phyloP scores from a whole-genome alignment of 2,797 vertebrate species.

The Tragelaphus eurycerus region DNA sequence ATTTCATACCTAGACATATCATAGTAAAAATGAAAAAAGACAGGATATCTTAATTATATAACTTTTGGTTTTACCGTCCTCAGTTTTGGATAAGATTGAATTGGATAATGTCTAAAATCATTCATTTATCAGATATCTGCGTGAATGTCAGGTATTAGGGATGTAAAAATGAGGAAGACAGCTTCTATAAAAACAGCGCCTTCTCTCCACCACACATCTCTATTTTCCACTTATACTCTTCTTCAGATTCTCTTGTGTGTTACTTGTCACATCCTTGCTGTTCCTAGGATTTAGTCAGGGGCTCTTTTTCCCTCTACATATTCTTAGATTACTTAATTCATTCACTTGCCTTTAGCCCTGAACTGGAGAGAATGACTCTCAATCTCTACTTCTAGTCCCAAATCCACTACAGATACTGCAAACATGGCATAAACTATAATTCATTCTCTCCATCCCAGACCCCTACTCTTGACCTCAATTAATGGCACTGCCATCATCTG shows the following conservation, averaged over 20 bases:
- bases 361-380: background rate
- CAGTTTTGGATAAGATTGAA: background rate
- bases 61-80: background rate
- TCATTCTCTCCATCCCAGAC: background rate
- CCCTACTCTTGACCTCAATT: background rate
- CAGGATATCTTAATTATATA: background rate
- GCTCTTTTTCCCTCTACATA: background rate
- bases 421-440: background rate
- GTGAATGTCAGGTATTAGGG: background rate
- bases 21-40: background rate
- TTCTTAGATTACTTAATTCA: background rate
- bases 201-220: background rate
- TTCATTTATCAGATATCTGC: background rate
- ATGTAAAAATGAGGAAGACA: background rate
- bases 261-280: background rate
- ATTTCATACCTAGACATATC: background rate
- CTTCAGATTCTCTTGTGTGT: too few relatives aligned
- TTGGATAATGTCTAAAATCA: background rate
- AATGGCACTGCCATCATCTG: background rate
- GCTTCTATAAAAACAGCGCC: background rate
- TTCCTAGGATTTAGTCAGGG: background rate
- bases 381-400: background rate
- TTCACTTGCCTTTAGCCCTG: background rate
- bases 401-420: background rate
- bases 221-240: background rate